Percentiles rank a stretch among this genome's conserved stretches.
These are phyloP conservation scores for Adrianichthys oophorus DNA, from an alignment of 2,797 vertebrate species.

Conservation along the genomic window DNA sequence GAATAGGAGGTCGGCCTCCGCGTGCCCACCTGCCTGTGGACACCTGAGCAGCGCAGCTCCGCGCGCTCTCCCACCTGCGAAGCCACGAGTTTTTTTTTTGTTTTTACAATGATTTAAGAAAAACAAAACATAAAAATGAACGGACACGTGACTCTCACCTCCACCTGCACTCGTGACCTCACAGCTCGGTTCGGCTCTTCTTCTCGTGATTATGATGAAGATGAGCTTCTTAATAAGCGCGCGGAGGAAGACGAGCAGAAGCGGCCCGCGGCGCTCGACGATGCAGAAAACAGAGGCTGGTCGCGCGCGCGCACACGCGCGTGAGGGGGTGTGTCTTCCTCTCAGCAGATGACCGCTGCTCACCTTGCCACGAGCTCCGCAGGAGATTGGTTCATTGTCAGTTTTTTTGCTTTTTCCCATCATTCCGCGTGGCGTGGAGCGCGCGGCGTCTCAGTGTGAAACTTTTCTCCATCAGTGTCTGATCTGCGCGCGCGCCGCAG, in stretches of 20 bases:
- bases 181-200: too few species aligned
- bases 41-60: too few species aligned
- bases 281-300: slow-evolving; percentile 81
- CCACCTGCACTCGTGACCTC: neutral
- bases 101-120: too few species aligned
- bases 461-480: slow-evolving; percentile 99
- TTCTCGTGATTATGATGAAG: slow-evolving; percentile 31
- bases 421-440: slow-evolving; percentile 97
- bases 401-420: slow-evolving; percentile 92
- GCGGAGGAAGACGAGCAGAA: slow-evolving; percentile 39
- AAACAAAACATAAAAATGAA: too few species aligned
- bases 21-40: too few species aligned
- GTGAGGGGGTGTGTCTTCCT: slow-evolving; percentile 47
- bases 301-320: slow-evolving; percentile 69
- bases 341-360: slow-evolving; percentile 92
- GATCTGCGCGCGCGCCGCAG: slow-evolving; percentile 94
- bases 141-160: too few species aligned
- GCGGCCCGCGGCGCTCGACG: slow-evolving; percentile 85
- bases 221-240: slow-evolving; percentile 68
- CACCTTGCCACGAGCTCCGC: slow-evolving; percentile 99
- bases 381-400: slow-evolving; percentile 93
- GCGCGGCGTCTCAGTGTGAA: slow-evolving; percentile 98
- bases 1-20: too few species aligned
- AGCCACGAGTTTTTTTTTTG: too few species aligned
- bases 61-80: too few species aligned